phyloP scores from a whole-genome alignment of 1,140 invertebrate species.

The Coelopa frigida region DNA sequence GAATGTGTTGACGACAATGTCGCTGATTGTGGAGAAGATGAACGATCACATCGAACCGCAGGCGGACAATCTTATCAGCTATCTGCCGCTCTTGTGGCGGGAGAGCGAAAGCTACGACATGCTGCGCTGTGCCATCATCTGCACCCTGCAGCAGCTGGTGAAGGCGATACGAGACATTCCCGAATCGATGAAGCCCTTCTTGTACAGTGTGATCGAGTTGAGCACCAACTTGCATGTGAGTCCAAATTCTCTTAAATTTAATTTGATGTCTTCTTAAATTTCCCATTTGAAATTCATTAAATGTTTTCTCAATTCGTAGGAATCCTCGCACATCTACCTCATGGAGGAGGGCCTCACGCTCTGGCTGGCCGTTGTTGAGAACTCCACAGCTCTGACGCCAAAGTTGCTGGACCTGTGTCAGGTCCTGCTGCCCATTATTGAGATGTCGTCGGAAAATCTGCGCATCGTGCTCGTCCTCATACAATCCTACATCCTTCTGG shows the following conservation, averaged over 20 bases:
- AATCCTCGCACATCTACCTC: conserved; percentile 78
- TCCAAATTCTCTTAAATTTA: not conserved
- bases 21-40: conserved; percentile 81
- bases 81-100: conserved; percentile 80
- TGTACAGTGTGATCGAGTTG: conserved; percentile 69
- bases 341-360: conserved; percentile 87
- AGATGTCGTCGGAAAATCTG: conserved; percentile 74
- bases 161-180: conserved; percentile 59
- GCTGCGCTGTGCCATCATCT: conserved; percentile 84
- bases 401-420: conserved; percentile 65
- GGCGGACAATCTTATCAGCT: conserved; percentile 63
- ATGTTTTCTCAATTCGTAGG: no score
- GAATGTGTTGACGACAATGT: conserved; percentile 82
- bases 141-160: conserved; percentile 57
- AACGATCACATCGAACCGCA: conserved; percentile 62
- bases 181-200: conserved; percentile 56
- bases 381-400: conserved; percentile 54
- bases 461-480: conserved; percentile 70
- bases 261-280: no score
- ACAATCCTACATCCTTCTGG: conserved; percentile 75
- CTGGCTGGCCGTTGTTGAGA: conserved; percentile 78
- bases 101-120: conserved; percentile 83
- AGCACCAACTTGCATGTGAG: conserved; percentile 64
- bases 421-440: conserved; percentile 71
- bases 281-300: no score